Percentiles rank a stretch among this genome's conserved stretches.
phyloP scores from a whole-genome alignment of 2,888 invertebrate genomes.

The Poecilus cupreus region DNA sequence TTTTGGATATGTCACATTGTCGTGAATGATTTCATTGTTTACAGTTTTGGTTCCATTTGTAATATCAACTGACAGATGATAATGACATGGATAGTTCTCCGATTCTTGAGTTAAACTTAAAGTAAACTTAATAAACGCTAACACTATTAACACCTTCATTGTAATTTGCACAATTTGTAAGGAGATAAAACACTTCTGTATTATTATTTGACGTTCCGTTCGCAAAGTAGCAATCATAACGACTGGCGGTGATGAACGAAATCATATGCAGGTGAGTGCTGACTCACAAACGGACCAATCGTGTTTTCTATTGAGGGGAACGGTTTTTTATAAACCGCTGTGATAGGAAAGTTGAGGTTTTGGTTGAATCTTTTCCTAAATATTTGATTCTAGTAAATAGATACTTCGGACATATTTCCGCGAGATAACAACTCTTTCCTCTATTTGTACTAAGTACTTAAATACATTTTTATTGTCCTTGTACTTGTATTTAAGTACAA shows the following conservation, averaged over 20 bases:
- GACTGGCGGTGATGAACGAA: neutral
- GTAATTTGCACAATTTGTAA: neutral
- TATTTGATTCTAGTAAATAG: neutral
- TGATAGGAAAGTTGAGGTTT: slow-evolving; percentile 27
- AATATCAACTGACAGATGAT: neutral
- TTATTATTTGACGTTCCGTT: neutral
- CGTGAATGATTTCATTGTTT: neutral
- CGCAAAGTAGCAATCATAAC: neutral
- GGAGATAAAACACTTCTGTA: too few species aligned
- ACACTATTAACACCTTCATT: slow-evolving; percentile 15
- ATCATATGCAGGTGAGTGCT: neutral
- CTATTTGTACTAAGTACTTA: too few species aligned
- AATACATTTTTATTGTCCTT: neutral
- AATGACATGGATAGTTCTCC: slow-evolving; percentile 3
- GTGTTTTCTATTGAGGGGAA: neutral
- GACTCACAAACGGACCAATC: neutral
- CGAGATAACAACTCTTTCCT: neutral
- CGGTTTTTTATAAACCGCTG: neutral
- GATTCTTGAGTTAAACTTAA: neutral
- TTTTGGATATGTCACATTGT: neutral
- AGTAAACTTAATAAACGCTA: neutral
- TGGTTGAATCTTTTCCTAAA: neutral
- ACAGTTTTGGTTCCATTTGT: neutral
- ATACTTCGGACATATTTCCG: neutral
- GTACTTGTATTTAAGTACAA: too few species aligned